Evolutionary conservation across 2,113 vertebrate species (phyloP), one percentile per base, ranked within the genome.

Genomic region (Phrynosoma blainvillii): DNA sequence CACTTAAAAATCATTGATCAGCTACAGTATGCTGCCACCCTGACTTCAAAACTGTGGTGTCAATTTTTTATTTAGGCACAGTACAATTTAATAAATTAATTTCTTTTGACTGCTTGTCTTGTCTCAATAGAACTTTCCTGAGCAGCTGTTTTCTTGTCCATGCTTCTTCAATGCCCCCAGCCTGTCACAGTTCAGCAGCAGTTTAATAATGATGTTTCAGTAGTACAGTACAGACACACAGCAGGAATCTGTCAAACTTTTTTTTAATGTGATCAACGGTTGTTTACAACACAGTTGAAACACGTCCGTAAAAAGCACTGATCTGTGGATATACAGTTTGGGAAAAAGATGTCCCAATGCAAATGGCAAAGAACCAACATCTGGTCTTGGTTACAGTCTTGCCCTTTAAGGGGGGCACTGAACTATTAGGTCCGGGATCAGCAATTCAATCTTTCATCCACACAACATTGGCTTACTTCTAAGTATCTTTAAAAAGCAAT

Each of bases 321-420:
- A 89, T 88, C 23, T 84, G 84, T 23, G 36, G 32, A 32, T 66
- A 82, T 78, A 84, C 89, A 74, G 21, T 90, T 66, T 70, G 83
- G 27, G 86, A 91, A 84, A 88, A 86, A 87, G 65, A 85, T 81
- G 56, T 2, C 85, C 91, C 87, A 88, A 89, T 77, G 91, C 88
- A 88, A 56, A 89, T 90, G 77, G 14, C 4, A 47, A 62, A 30
- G 11, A 76, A 47, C 81, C 85, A 47, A 87, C 78, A 87, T n/a
- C 65, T 40, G 32, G 25, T 56, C 13, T 68, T n/a, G 40, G 56
- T 77, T 78, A 59, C 27, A 82, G 25, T 47, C 36, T 80, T 40
- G n/a, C 66, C 52, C 36, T 36, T 89, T 79, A 88, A 77, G 76
- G 76, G 88, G 91, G 91, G 30, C 23, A 88, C 83, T 85, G 91